Conservation (phyloP, 1,140 invertebrate genomes). For the Achatina immaculata region DNA sequence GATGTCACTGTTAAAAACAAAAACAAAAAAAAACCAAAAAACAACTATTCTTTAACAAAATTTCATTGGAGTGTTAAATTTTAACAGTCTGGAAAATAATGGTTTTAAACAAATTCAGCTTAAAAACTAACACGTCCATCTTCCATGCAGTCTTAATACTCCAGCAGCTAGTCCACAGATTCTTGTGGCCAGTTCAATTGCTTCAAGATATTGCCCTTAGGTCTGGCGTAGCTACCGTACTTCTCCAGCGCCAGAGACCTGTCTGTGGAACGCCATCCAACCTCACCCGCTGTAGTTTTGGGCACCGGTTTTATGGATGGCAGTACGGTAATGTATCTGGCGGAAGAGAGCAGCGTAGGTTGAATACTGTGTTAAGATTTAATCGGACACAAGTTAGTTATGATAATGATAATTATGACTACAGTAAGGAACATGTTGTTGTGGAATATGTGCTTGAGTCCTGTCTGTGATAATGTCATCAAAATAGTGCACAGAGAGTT, state of each 20-base stretch:
- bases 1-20: no score
- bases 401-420: background rate
- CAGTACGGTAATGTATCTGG: slow-evolving; percentile 59
- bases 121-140: background rate
- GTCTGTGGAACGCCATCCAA: slow-evolving; percentile 66
- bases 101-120: no score
- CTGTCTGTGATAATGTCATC: background rate
- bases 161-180: slow-evolving; percentile 55
- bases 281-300: slow-evolving; percentile 61
- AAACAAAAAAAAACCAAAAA: no score
- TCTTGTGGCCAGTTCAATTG: slow-evolving; percentile 70
- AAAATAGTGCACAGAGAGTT: background rate
- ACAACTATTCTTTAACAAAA: no score
- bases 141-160: background rate
- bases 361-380: background rate
- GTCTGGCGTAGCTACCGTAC: slow-evolving; percentile 65
- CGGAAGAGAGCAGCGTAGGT: no score
- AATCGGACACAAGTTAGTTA: background rate
- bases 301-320: slow-evolving; percentile 66
- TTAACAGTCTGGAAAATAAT: no score
- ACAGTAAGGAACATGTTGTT: background rate
- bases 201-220: slow-evolving; percentile 65
- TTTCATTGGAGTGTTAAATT: no score
- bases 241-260: slow-evolving; percentile 57
- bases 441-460: background rate